Evolutionary conservation across 1,140 invertebrate species (phyloP).

Genomic region (Lucilia sericata): DNA sequence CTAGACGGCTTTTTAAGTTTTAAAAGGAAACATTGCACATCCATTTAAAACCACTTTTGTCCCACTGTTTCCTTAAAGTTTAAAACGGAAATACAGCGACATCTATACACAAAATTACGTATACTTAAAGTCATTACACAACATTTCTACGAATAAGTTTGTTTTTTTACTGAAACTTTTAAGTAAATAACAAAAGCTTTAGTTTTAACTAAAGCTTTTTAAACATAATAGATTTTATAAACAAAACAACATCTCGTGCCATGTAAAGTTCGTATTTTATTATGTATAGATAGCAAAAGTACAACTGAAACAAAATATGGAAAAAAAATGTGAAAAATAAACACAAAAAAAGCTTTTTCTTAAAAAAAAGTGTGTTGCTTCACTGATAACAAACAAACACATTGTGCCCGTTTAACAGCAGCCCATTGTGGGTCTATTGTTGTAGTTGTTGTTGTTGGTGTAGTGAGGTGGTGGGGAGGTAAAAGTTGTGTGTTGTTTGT

Average conservation of each 20-base stretch:
- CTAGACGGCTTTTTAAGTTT: too few relatives aligned
- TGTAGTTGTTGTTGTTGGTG: slow-evolving; percentile 22
- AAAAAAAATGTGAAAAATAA: background rate
- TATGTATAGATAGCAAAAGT: background rate
- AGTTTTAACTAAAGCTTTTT: background rate
- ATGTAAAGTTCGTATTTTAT: background rate
- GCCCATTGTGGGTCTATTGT: background rate
- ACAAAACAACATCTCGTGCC: background rate
- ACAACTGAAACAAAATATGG: background rate
- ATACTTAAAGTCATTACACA: too few relatives aligned
- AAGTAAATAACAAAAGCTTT: background rate
- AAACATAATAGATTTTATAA: background rate
- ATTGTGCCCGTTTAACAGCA: background rate
- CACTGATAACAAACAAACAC: slow-evolving; percentile 40
- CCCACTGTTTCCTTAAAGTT: too few relatives aligned
- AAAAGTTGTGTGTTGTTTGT: slow-evolving; percentile 34
- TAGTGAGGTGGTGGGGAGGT: background rate
- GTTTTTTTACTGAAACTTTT: too few relatives aligned
- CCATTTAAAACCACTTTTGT: too few relatives aligned
- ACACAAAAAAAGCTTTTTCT: background rate
- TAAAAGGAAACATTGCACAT: too few relatives aligned
- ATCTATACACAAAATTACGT: background rate
- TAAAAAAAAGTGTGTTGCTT: slow-evolving; percentile 29
- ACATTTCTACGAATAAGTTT: too few relatives aligned
- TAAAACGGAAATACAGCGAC: too few relatives aligned